Evolutionary conservation across 1,140 invertebrate species (phyloP).

Genomic region (Philopotamus ludificatus): DNA sequence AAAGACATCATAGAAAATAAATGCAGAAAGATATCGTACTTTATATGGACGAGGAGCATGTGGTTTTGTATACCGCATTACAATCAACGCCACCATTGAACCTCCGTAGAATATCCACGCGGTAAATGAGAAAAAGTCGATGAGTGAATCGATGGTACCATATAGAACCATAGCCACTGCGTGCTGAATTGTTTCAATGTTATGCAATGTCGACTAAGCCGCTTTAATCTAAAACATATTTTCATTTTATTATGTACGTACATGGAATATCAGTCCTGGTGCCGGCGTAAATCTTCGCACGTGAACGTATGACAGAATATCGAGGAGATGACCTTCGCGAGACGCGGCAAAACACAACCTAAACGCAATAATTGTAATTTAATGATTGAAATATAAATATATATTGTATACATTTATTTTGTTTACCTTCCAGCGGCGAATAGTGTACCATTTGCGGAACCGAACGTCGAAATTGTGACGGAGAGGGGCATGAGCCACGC

Average conservation of each 20-base stretch:
- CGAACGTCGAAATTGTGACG: slow-evolving; percentile 95
- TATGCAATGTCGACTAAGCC: not conserved
- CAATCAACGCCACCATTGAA: slow-evolving; percentile 82
- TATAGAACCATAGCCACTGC: slow-evolving; percentile 81
- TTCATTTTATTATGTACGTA: slow-evolving; percentile 49
- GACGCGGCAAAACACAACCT: slow-evolving; percentile 93
- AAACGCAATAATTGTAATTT: slow-evolving; percentile 33
- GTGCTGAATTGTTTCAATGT: slow-evolving; percentile 14
- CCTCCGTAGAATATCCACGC: slow-evolving; percentile 95
- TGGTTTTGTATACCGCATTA: slow-evolving; percentile 84
- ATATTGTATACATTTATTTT: not conserved
- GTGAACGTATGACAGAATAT: slow-evolving; percentile 92
- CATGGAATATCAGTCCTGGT: slow-evolving; percentile 95
- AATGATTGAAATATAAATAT: too few relatives aligned
- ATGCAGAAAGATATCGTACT: slow-evolving; percentile 49
- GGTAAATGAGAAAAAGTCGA: slow-evolving; percentile 94
- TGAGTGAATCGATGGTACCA: slow-evolving; percentile 85
- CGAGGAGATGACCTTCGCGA: slow-evolving; percentile 88
- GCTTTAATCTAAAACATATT: not conserved
- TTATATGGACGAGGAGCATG: slow-evolving; percentile 85
- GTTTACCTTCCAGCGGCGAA: slow-evolving; percentile 81
- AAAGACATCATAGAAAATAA: not conserved
- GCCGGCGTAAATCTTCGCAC: slow-evolving; percentile 87
- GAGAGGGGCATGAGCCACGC: slow-evolving; percentile 93
- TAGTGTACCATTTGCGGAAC: slow-evolving; percentile 93